These are phyloP conservation scores for Lagria hirta DNA, from an alignment of 2,888 invertebrate genomes.

Conservation along the genomic window DNA sequence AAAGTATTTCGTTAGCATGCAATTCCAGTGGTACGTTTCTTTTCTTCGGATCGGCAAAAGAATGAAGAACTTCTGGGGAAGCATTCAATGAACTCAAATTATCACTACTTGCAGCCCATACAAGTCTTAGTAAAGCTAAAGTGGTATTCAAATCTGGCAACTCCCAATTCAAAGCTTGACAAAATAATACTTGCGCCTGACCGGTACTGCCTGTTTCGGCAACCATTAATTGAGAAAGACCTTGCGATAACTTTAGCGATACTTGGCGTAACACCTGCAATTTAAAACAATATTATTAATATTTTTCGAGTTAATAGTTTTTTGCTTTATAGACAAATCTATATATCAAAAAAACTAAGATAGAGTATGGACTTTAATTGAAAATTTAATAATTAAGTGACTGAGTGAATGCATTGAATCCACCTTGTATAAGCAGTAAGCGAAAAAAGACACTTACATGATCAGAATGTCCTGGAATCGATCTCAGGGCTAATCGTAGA, in stretches of 20 bases:
- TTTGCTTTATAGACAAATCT: too few species aligned
- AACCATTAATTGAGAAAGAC: constrained; percentile 67
- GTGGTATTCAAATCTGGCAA: constrained; percentile 74
- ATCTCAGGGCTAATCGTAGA: constrained; percentile 80
- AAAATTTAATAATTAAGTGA: too few species aligned
- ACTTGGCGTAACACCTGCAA: constrained; percentile 68
- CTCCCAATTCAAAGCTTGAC: constrained; percentile 66
- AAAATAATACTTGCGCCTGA: constrained; percentile 55
- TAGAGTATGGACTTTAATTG: too few species aligned
- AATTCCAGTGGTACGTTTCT: constrained; percentile 60
- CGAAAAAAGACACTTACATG: too few species aligned
- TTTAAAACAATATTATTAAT: not conserved
- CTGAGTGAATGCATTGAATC: not conserved
- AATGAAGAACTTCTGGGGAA: constrained; percentile 64
- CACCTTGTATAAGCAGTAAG: not conserved
- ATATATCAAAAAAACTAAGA: too few species aligned
- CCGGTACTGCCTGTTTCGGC: constrained; percentile 44
- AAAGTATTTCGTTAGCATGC: constrained; percentile 48
- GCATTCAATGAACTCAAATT: constrained; percentile 63
- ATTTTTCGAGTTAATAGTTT: too few species aligned
- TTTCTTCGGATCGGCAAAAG: constrained; percentile 63
- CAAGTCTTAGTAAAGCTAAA: constrained; percentile 72
- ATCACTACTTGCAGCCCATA: constrained; percentile 78
- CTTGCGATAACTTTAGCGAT: constrained; percentile 79
- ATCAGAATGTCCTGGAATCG: constrained; percentile 84